Evolutionary conservation across 2,888 invertebrate species (phyloP).

Genomic region (Pseudeuparius sepicola): DNA sequence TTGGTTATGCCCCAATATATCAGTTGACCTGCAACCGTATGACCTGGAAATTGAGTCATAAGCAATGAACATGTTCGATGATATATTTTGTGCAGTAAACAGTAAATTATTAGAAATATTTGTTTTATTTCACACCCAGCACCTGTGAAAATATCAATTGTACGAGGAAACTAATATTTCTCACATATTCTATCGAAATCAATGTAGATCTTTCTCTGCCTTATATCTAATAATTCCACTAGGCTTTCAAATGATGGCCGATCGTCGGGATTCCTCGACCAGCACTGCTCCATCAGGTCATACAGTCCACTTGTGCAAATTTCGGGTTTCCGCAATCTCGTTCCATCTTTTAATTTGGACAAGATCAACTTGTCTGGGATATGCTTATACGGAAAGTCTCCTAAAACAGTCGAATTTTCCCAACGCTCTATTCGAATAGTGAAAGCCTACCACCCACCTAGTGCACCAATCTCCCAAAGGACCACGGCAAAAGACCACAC

Average conservation of each 20-base stretch:
- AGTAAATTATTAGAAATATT: too few relatives aligned
- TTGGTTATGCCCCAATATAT: too few relatives aligned
- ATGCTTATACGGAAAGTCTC: constrained; percentile 60
- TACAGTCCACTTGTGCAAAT: constrained; percentile 61
- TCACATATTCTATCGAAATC: constrained; percentile 48
- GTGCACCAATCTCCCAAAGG: constrained; percentile 74
- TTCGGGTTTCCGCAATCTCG: constrained; percentile 57
- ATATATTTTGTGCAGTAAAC: constrained; percentile 44
- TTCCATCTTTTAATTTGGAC: constrained; percentile 40
- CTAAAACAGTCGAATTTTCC: too few relatives aligned
- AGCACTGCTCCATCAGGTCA: constrained; percentile 59
- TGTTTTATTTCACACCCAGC: too few relatives aligned
- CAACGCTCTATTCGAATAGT: too few relatives aligned
- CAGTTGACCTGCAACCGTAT: constrained; percentile 37
- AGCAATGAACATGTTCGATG: constrained; percentile 41
- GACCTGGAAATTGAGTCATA: constrained; percentile 39
- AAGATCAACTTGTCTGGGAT: constrained; percentile 54
- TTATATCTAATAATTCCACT: constrained; percentile 46
- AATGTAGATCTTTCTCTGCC: constrained; percentile 45
- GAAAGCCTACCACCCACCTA: constrained; percentile 43
- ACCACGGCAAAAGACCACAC: constrained; percentile 78
- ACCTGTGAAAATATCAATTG: too few relatives aligned
- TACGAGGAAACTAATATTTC: constrained; percentile 51
- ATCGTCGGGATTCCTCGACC: constrained; percentile 49
- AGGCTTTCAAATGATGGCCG: constrained; percentile 59